Evolutionary conservation across 2,888 invertebrate genomes (phyloP), one percentile per base, ranked within the genome.

Genomic region (Melanostoma scalare): DNA sequence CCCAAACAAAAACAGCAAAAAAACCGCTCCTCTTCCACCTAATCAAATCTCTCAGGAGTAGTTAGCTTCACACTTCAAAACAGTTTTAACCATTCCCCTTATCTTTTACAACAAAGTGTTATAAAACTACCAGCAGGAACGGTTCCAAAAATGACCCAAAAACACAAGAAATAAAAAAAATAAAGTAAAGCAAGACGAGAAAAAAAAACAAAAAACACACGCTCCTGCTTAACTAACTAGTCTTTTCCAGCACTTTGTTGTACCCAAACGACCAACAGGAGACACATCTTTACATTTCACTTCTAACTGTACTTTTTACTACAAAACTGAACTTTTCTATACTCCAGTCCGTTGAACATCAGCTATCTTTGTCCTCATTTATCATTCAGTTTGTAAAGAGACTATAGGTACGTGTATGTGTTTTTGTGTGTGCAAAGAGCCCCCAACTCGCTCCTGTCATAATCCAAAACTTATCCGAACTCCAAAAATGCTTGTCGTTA

Each of bases 221-320:
- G 44, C 50, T 72, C n/a, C 33, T 56, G 38, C 31, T 61, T 77
- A 58, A 58, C 58, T 58, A 42, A 33, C 20, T 53, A 60, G 69
- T 77, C 77, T 61, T 0, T 55, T 76, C 53, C 61, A 68, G 60
- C 73, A 82, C 77, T 77, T 82, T 82, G 77, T 73, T 82, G 82
- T 69, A 68, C 9, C 30, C 74, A 84, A 84, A 84, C 84, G 84
- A 84, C 84, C 84, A 84, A 79, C 84, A 79, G 84, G 84, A 84
- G 84, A 84, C 84, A 84, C 84, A 84, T 84, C 84, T 84, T 84
- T 75, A 84, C 84, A 79, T 79, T 84, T 84, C 75, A 84, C 79
- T 79, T 79, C 79, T 79, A 79, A 75, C 74, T 67, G 79, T 84
- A 79, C 84, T 84, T 84, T 84, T 79, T 61, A 46, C 71, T 38